Base-by-base conservation (phyloP, 2,797 vertebrate species). In the Borostomias antarcticus region DNA sequence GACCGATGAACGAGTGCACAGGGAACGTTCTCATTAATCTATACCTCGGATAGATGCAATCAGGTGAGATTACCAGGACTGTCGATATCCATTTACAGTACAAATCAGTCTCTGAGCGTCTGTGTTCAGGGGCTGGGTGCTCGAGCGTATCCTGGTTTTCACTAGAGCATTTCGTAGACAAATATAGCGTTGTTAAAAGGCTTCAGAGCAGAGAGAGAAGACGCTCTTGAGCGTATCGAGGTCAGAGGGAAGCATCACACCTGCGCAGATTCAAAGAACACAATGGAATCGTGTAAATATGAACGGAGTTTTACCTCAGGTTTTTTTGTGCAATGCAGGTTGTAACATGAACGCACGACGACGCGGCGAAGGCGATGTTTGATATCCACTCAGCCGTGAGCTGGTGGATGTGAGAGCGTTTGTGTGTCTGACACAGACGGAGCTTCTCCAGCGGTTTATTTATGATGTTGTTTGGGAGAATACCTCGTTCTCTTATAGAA, bases 381-480 rank as follows among this genome's bases (percentile, higher is more conserved):
- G 26, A 58, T 35, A 21, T 58, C 56, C 19, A 58, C 52, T 23
- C 26, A 57, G 37, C n/a, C 37, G 3, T 30, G 25, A 45, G 17
- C 28, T 10, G 9, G 35, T 60, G 9, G 15, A 23, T 30, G 17
- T 57, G 35, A 40, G 72, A 51, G 58, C 29, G 68, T 45, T 73
- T 80, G 69, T 64, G 62, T 70, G 63, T 65, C 45, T 63, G 56
- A 79, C 72, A 66, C 67, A 66, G 64, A 2, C 64, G 69, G 71
- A 28, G 59, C 62, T 58, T 68, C 62, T 29, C 63, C 58, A 66
- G 72, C 19, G 63, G 80, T 86, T 83, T 75, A n/a, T 28, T 21
- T 50, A 25, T 17, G 15, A 29, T 64, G 33, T 54, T 21, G 35
- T 54, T 56, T 28, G 4, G 25, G 33, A 11, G 11, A 21, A 83